Evolutionary conservation across 1,140 invertebrate species (phyloP).

Genomic region (Piezodorus guildinii): DNA sequence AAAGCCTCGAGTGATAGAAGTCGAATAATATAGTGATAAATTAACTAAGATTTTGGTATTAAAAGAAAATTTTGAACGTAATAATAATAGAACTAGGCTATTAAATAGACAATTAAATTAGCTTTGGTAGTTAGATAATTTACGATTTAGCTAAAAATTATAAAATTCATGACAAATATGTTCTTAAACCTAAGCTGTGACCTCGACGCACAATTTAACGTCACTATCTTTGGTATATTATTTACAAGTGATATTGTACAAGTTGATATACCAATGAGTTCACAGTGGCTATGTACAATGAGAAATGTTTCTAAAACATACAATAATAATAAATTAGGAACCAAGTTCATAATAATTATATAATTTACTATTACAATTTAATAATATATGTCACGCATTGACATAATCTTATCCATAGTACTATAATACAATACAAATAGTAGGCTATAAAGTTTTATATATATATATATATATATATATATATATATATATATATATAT

Average conservation of each 20-base stretch:
- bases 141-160: slow-evolving; percentile 7
- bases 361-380: slow-evolving; percentile 10
- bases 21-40: neutral
- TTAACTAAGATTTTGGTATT: neutral
- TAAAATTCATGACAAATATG: slow-evolving; percentile 9
- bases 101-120: slow-evolving; percentile 5
- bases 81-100: neutral
- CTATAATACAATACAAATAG: slow-evolving; percentile 16
- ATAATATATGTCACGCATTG: slow-evolving; percentile 6
- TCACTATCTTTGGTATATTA: slow-evolving; percentile 21
- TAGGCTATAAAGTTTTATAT: neutral
- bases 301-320: slow-evolving; percentile 18
- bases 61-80: neutral
- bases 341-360: slow-evolving; percentile 24
- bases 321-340: slow-evolving; percentile 26
- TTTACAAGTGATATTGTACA: slow-evolving; percentile 15
- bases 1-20: neutral
- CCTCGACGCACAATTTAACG: neutral
- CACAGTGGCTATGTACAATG: slow-evolving; percentile 12
- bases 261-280: slow-evolving; percentile 7
- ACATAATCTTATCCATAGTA: slow-evolving; percentile 4
- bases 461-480: neutral
- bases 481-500: neutral
- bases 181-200: slow-evolving; percentile 9
- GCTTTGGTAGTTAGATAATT: slow-evolving; percentile 10